Percentiles rank a stretch among this genome's conserved stretches.
These are phyloP conservation scores for Pteropus alecto DNA, from an alignment of 2,113 vertebrate species.

Conservation along the genomic window DNA sequence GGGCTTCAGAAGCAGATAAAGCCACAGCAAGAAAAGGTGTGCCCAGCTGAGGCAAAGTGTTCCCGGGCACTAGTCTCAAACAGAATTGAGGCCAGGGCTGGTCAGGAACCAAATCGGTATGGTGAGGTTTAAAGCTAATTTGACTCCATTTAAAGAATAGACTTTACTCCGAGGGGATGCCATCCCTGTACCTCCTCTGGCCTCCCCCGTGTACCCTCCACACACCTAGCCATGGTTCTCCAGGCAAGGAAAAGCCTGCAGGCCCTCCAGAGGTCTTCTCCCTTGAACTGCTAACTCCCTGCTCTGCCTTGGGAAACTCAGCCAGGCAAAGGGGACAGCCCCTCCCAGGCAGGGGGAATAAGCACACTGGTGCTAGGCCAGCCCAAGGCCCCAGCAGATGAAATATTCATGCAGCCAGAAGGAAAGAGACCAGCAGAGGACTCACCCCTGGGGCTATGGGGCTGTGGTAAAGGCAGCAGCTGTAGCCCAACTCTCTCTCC, in stretches of 20 bases:
- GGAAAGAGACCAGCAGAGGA: slow-evolving; percentile 45
- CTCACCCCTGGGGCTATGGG: background rate
- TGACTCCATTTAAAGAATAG: background rate
- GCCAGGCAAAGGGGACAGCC: background rate
- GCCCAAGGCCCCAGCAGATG: slow-evolving; percentile 44
- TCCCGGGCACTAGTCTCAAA: background rate
- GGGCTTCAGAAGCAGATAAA: background rate
- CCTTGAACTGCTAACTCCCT: background rate
- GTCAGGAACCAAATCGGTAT: background rate
- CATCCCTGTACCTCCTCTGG: background rate
- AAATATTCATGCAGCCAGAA: slow-evolving; percentile 71
- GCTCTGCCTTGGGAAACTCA: background rate
- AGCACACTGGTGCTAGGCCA: background rate
- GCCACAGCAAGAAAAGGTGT: background rate
- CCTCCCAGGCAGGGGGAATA: background rate
- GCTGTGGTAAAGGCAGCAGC: background rate
- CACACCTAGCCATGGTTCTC: background rate
- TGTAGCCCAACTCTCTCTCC: background rate
- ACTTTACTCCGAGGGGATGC: background rate
- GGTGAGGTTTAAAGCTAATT: background rate
- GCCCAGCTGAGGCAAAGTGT: background rate
- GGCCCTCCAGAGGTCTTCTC: background rate
- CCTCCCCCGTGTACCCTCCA: background rate
- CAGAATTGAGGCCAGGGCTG: background rate
- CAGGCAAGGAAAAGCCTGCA: background rate